Evolutionary conservation across 2,888 invertebrate species (phyloP), one percentile per base, ranked within the genome.

Genomic region (Patella depressa): DNA sequence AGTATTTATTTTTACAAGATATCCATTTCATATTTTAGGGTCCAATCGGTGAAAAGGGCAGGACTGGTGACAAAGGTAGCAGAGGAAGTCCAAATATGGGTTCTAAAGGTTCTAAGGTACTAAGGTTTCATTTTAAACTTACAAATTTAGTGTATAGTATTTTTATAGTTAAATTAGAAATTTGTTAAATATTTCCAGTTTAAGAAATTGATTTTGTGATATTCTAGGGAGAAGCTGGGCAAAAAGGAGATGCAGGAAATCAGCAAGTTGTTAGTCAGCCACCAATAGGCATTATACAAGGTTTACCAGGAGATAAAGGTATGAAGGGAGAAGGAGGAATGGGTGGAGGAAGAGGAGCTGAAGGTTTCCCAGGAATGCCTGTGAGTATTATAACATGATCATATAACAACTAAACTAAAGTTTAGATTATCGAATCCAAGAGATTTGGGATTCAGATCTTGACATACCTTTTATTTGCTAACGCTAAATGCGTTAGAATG

Each of bases 211-310:
- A 72, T 53, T 75, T 76, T 29, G 69, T 81, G 80, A 80, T 82
- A 29, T 74, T 78, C 15, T 75, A 75, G 54, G 85, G 85, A 72
- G 65, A 77, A 9, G 73, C 78, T 29, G 86, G 86, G 19, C 80
- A 76, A 15, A 74, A 73, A 17, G 86, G 85, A n/a, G 71, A 75
- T 2, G 77, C 78, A 17, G 81, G 81, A 70, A 75, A 55, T 15
- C 72, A 75, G 24, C 75, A 1, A 4, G 19, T 19, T 24, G 70
- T 24, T 24, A 24, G 65, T 65, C 65, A 14, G 19, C 65, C 65
- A 65, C 65, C 65, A n/a, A 65, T 19, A 12, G 65, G 65, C 24
- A 65, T 65, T 12, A 65, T 14, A 19, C 24, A 65, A n/a, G 78
- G 78, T 15, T 24, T 24, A 4, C 71, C 73, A 24, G 86, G 86